These are phyloP conservation scores for Siderastrea radians DNA, from an alignment of 92 coral and sea anemone species.

Conservation along the genomic window DNA sequence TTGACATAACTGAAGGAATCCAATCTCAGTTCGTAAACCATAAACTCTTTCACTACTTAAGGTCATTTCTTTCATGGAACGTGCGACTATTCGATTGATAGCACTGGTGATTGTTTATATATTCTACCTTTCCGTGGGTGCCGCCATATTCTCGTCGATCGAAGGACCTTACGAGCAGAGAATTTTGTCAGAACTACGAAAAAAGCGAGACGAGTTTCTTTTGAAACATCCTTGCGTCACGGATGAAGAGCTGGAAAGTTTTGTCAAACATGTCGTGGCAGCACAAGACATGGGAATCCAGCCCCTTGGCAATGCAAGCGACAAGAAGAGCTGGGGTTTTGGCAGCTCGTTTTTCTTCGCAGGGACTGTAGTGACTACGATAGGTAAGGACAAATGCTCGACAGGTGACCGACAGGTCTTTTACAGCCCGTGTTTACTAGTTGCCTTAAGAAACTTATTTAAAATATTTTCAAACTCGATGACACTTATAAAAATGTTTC, in stretches of 20 bases:
- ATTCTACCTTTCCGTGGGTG: conserved; percentile 92
- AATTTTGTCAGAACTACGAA: conserved; percentile 72
- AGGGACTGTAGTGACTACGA: conserved; percentile 95
- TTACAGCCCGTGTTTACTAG: conserved; percentile 22
- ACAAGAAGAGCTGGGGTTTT: conserved; percentile 91
- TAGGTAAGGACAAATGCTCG: conserved; percentile 75
- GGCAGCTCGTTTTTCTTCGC: conserved; percentile 98
- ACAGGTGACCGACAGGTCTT: conserved; percentile 37
- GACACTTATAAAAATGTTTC: neutral
- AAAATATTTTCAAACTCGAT: neutral
- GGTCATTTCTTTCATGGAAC: conserved; percentile 69
- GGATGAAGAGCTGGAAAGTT: conserved; percentile 85
- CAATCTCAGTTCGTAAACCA: neutral
- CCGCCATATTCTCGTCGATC: conserved; percentile 97
- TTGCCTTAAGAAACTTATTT: neutral
- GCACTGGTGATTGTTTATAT: conserved; percentile 84
- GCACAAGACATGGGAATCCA: conserved; percentile 92
- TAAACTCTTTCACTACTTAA: neutral
- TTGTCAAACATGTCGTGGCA: conserved; percentile 77
- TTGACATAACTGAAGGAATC: neutral
- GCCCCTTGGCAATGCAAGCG: conserved; percentile 80
- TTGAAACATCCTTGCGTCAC: conserved; percentile 83
- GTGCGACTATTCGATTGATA: conserved; percentile 86
- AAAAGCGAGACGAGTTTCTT: conserved; percentile 85
- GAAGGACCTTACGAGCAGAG: conserved; percentile 95